phyloP scores from a whole-genome alignment of 2,113 vertebrate genomes.

The Myotis lucifugus region DNA sequence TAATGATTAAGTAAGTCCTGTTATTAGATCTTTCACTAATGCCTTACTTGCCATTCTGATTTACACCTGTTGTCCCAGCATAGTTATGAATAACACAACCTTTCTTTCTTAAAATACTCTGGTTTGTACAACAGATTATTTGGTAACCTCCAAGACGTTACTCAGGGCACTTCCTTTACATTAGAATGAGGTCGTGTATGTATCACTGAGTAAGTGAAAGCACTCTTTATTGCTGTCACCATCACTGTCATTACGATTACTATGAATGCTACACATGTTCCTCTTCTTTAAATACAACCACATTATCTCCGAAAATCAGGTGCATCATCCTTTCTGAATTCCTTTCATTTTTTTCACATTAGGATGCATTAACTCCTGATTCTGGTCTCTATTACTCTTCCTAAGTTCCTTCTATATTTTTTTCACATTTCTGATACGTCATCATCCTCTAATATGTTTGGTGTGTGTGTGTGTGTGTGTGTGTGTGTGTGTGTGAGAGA shows the following conservation, averaged over 20 bases:
- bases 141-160: not conserved
- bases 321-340: not conserved
- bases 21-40: not conserved
- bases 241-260: not conserved
- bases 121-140: not conserved
- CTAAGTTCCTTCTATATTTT: not conserved
- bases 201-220: not conserved
- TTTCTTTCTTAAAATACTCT: constrained; percentile 2
- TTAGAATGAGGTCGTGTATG: not conserved
- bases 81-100: not conserved
- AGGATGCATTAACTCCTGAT: not conserved
- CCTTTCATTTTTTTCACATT: not conserved
- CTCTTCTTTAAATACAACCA: not conserved
- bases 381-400: not conserved
- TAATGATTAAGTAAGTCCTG: not conserved
- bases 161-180: not conserved
- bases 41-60: not conserved
- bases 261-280: not conserved
- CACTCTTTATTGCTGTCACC: not conserved
- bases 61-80: not conserved
- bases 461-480: too few relatives aligned
- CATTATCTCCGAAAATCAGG: not conserved
- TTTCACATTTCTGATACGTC: not conserved
- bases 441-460: not conserved
- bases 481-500: too few relatives aligned